Evolutionary conservation across 53 echinoderm and acorn worm species (phyloP).

Genomic region (Echinarachnius parma): DNA sequence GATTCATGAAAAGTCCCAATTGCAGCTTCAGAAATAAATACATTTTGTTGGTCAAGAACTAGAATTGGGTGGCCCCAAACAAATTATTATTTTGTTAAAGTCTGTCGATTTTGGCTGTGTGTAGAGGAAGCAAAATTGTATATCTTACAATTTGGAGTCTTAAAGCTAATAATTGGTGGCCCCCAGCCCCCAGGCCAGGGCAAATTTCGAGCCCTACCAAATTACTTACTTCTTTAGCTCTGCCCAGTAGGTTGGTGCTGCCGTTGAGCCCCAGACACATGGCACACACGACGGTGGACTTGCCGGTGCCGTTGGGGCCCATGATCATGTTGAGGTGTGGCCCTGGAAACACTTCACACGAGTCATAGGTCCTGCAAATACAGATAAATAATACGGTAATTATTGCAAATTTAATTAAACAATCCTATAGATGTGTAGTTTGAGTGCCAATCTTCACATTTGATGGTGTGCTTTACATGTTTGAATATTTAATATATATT

Average conservation of each 20-base stretch:
- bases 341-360: constrained; percentile 84
- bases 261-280: constrained; percentile 88
- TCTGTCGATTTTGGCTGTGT: too few relatives aligned
- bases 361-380: constrained; percentile 73
- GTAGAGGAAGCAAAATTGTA: too few relatives aligned
- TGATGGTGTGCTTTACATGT: neutral
- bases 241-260: constrained; percentile 73
- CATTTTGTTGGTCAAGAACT: too few relatives aligned
- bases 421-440: neutral
- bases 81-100: too few relatives aligned
- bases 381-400: constrained; percentile 3
- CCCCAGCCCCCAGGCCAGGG: too few relatives aligned
- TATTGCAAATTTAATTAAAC: neutral
- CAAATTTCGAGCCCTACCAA: too few relatives aligned
- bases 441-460: neutral
- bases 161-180: too few relatives aligned
- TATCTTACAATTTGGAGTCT: too few relatives aligned
- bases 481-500: too few relatives aligned
- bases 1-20: too few relatives aligned
- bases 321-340: constrained; percentile 97
- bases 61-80: too few relatives aligned
- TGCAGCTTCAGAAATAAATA: too few relatives aligned
- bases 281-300: constrained; percentile 90
- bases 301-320: constrained; percentile 97
- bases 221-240: constrained; percentile 82